Conservation (phyloP, 2,797 vertebrate species). For the Pangasius macronema region DNA sequence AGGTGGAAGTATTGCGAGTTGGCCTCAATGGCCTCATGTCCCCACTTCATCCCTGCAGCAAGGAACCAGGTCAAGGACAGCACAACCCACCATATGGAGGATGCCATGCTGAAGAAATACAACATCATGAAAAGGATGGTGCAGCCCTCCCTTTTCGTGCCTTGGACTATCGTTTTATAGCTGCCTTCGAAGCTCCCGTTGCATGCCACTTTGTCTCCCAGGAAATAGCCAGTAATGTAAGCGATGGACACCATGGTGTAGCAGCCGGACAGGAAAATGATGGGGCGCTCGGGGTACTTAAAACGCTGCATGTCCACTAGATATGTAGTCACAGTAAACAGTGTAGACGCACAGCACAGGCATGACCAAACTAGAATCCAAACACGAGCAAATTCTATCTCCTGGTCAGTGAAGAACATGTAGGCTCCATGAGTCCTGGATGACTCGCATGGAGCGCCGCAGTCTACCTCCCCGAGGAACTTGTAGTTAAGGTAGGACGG, state of each 20-base stretch:
- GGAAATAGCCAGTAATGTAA: conserved; percentile 90
- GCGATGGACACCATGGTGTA: conserved; percentile 96
- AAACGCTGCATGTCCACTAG: conserved; percentile 97
- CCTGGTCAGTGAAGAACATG: conserved; percentile 93
- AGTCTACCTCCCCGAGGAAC: conserved; percentile 89
- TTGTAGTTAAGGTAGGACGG: conserved; percentile 91
- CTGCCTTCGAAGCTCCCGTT: conserved; percentile 87
- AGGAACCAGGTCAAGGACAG: conserved; percentile 97
- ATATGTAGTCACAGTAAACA: conserved; percentile 95
- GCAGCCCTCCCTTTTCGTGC: conserved; percentile 96
- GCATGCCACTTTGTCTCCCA: conserved; percentile 89
- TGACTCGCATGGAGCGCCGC: conserved; percentile 90
- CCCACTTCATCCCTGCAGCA: conserved; percentile 97
- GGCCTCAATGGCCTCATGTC: conserved; percentile 95
- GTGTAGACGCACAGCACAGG: conserved; percentile 91
- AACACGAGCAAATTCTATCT: conserved; percentile 90
- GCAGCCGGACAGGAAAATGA: conserved; percentile 95
- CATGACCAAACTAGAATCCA: conserved; percentile 97
- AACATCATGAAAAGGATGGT: conserved; percentile 99
- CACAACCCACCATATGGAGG: conserved; percentile 98
- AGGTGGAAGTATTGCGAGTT: conserved; percentile 97
- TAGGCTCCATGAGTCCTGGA: conserved; percentile 78
- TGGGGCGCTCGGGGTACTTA: conserved; percentile 93
- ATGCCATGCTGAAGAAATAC: conserved; percentile 97
- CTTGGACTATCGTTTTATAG: conserved; percentile 92